Percentiles rank a stretch among this genome's conserved stretches.
Conservation (phyloP, 2,888 invertebrate species). For the Clivina fossor region DNA sequence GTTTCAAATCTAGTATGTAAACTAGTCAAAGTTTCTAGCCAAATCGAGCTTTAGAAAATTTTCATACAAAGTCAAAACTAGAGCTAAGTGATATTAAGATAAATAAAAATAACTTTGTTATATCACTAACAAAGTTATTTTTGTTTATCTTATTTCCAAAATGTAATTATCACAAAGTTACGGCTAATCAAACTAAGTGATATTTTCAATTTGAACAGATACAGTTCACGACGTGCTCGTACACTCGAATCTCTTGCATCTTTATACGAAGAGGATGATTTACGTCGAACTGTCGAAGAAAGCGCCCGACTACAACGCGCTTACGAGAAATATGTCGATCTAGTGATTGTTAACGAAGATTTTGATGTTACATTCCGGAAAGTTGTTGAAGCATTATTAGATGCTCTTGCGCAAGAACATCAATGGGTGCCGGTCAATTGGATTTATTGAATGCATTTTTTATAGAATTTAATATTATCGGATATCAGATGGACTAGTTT, state of each 20-base stretch:
- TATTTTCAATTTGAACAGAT: conserved; percentile 58
- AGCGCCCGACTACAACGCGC: conserved; percentile 86
- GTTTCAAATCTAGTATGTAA: no score
- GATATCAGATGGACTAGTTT: no score
- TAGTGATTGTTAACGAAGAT: conserved; percentile 89
- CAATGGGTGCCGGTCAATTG: conserved; percentile 98
- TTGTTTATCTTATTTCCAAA: no score
- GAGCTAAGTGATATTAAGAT: no score
- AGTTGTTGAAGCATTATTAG: conserved; percentile 86
- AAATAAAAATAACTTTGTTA: no score
- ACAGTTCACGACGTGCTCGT: conserved; percentile 88
- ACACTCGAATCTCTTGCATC: conserved; percentile 91
- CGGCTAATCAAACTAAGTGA: no score
- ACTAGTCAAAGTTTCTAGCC: no score
- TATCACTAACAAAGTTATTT: no score
- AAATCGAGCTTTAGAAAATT: no score
- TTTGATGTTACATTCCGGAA: conserved; percentile 89
- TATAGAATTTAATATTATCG: no score
- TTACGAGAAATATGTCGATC: conserved; percentile 92
- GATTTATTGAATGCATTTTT: conserved; percentile 71
- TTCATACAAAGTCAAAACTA: no score
- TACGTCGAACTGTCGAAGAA: conserved; percentile 86
- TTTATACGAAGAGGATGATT: conserved; percentile 92
- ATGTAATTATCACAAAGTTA: no score
- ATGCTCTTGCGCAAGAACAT: conserved; percentile 86